Base-by-base conservation (phyloP, 2,797 vertebrate genomes). In the Gorsachius magnificus region DNA sequence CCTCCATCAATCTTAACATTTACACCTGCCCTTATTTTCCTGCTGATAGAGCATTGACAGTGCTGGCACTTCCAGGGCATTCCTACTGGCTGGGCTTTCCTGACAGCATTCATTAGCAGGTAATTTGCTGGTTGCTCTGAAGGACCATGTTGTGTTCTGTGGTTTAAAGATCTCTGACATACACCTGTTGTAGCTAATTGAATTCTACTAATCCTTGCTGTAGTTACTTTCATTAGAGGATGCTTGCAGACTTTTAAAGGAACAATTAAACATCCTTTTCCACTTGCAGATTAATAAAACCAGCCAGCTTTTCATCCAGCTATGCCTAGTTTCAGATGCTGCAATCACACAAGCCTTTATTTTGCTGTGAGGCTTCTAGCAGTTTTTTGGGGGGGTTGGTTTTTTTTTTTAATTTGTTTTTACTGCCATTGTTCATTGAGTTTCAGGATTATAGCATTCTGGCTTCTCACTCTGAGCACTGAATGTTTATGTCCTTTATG, bases 141-240 rank as follows among this genome's bases (percentile, higher is more conserved):
- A 93, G 54, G 46, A 36, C 29, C 15, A 4, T 3, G 43, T 76
- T 88, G 57, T 41, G 14, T 79, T 94, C 58, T 61, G 41, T 19
- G 45, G 38, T 69, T 93, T 92, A 75, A 83, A 92, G 61, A 46
- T 69, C 61, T 96, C 83, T 54, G 46, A 45, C 46, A 58, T 10
- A 57, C 78, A 83, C 71, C 65, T 91, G 22, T 84, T 35, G 31
- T 50, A 41, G n/a, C 35, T 93, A 96, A 92, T 45, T 90, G 81
- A 94, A 96, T 93, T 94, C 64, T 86, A 64, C 56, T 87, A 89
- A 87, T 93, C 54, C 69, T 93, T 57, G 54, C n/a, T 72, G 14
- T 72, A 58, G 60, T 63, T 60, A 35, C 36, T 89, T 82, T 58
- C 56, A 70, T 82, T 87, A 95, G 93, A 86, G 69, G 22, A 13